A percentile compares a stretch with the other conserved stretches of the same genome.
Conservation (phyloP, 2,113 vertebrate species). For the Anguilla japonica region DNA sequence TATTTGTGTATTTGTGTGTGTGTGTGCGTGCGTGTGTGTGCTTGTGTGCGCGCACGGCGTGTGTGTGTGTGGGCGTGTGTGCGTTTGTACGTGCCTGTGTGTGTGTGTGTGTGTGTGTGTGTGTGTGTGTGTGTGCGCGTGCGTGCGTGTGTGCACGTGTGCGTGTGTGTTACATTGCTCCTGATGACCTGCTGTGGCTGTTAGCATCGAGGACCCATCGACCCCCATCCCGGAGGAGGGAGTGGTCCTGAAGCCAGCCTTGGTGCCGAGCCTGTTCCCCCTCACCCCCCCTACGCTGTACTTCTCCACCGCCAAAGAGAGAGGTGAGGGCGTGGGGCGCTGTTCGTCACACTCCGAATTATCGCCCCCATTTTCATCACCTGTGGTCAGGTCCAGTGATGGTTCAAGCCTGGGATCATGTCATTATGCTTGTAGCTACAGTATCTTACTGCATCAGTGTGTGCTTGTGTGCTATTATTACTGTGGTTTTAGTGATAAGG, state of each 20-base stretch:
- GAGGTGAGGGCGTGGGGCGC: conserved; percentile 69
- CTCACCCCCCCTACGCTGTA: conserved; percentile 85
- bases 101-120: neutral
- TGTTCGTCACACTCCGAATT: neutral
- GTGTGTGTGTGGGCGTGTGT: neutral
- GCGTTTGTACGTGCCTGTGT: too few relatives aligned
- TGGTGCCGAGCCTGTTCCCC: conserved; percentile 88
- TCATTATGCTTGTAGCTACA: neutral
- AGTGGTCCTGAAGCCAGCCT: conserved; percentile 77
- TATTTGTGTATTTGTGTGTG: too few relatives aligned
- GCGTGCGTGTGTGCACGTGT: neutral
- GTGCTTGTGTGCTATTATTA: neutral
- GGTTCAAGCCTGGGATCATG: neutral
- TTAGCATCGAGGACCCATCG: conserved; percentile 67
- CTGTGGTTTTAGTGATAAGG: neutral
- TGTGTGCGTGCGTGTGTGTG: too few relatives aligned
- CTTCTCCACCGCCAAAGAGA: conserved; percentile 86
- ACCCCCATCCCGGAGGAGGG: conserved; percentile 61
- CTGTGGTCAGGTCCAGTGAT: neutral
- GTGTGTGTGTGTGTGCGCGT: conserved; percentile 11
- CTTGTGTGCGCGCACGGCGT: neutral
- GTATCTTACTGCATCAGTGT: neutral
- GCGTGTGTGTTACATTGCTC: conserved; percentile 19
- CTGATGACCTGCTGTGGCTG: conserved; percentile 32
- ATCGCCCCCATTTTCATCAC: neutral